Conservation (phyloP, 1,140 invertebrate genomes). For the Diploscapter pachys region DNA sequence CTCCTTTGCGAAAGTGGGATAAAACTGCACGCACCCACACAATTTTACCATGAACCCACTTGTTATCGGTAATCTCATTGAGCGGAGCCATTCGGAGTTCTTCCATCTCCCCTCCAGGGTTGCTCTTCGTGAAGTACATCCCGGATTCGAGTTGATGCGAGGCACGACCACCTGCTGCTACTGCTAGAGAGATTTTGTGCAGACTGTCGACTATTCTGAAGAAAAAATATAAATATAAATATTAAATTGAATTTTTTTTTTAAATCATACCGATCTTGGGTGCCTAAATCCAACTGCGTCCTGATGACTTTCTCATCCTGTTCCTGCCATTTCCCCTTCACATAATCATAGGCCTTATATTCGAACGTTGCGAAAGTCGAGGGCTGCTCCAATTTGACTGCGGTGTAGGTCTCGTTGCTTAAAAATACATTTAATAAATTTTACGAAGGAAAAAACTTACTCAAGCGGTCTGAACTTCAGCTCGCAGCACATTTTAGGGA, state of each 20-base stretch:
- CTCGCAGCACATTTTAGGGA: constrained; percentile 38
- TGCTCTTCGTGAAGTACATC: constrained; percentile 39
- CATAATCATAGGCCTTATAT: constrained; percentile 37
- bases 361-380: constrained; percentile 36
- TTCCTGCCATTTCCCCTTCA: constrained; percentile 25
- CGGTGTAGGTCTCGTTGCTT: constrained; percentile 35
- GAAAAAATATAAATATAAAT: not conserved
- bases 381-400: constrained; percentile 36
- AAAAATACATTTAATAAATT: not conserved
- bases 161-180: constrained; percentile 35
- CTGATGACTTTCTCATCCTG: constrained; percentile 37
- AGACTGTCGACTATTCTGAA: constrained; percentile 17
- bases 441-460: constrained; percentile 10
- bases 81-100: constrained; percentile 33
- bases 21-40: not conserved
- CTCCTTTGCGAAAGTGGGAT: not conserved
- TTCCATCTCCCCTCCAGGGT: constrained; percentile 34
- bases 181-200: constrained; percentile 27
- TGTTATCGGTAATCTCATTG: constrained; percentile 39
- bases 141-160: constrained; percentile 38
- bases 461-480: constrained; percentile 37
- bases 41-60: constrained; percentile 18
- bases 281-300: constrained; percentile 35
- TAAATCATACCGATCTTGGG: constrained; percentile 28
- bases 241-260: not conserved